Evolutionary conservation across 2,797 vertebrate species (phyloP).

Genomic region (Melanotaenia boesemani): DNA sequence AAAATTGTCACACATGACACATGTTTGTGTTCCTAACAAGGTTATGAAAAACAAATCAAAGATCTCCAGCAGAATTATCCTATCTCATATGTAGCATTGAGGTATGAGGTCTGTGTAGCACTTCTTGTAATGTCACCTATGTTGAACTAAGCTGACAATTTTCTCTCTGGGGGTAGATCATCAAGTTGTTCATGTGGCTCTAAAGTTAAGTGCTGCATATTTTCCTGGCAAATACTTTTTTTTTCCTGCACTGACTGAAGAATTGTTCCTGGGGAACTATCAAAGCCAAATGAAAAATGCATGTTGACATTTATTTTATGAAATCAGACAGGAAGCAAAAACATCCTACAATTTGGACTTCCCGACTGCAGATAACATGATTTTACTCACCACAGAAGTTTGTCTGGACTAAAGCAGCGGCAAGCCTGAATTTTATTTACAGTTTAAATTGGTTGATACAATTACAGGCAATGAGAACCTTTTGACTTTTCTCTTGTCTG

Average conservation of each 20-base stretch:
- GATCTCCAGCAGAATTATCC: conserved; percentile 16
- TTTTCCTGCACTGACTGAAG: background rate
- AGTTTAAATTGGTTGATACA: conserved; percentile 28
- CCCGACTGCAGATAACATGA: conserved; percentile 30
- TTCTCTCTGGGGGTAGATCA: conserved; percentile 7
- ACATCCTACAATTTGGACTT: background rate
- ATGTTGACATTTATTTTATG: conserved; percentile 45
- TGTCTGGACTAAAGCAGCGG: conserved; percentile 36
- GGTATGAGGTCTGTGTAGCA: background rate
- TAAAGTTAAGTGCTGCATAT: background rate
- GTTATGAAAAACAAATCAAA: conserved; percentile 32
- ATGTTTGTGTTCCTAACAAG: conserved; percentile 15
- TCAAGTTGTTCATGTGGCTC: conserved; percentile 3
- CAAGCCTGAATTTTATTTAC: conserved; percentile 52
- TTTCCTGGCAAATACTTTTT: background rate
- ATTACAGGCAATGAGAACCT: conserved; percentile 10
- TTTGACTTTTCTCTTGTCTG: conserved; percentile 40
- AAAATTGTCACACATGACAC: conserved; percentile 42
- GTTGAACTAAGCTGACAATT: background rate
- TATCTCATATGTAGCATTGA: conserved; percentile 23
- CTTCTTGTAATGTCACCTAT: conserved; percentile 1
- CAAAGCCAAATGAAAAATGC: conserved; percentile 35
- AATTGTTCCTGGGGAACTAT: conserved; percentile 31
- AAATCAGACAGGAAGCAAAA: conserved; percentile 41
- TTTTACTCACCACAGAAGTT: conserved; percentile 17